These are phyloP conservation scores for Palythoa heliodiscus DNA, from an alignment of 92 coral and sea anemone genomes.

Conservation along the genomic window DNA sequence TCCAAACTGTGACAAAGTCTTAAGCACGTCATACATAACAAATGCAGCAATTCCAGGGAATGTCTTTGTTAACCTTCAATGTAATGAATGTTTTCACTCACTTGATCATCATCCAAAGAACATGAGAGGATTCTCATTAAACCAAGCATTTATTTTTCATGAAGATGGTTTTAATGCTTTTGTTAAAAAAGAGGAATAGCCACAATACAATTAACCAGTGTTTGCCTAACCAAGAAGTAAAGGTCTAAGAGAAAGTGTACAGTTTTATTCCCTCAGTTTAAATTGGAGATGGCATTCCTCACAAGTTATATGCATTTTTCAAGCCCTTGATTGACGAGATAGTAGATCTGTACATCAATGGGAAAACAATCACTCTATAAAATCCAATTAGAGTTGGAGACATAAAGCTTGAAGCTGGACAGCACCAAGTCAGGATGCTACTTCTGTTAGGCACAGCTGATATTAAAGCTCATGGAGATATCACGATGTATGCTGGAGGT, in stretches of 20 bases:
- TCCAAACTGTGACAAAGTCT: slow-evolving; percentile 58
- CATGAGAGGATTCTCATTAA: slow-evolving; percentile 58
- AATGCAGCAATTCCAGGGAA: slow-evolving; percentile 6
- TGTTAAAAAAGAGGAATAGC: slow-evolving; percentile 59
- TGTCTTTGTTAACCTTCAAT: slow-evolving; percentile 42
- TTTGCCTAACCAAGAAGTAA: slow-evolving; percentile 50
- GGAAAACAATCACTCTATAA: slow-evolving; percentile 39
- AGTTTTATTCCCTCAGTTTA: slow-evolving; percentile 61
- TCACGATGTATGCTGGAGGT: slow-evolving; percentile 70
- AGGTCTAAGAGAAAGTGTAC: slow-evolving; percentile 49
- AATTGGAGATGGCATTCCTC: slow-evolving; percentile 61
- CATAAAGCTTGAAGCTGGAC: slow-evolving; percentile 37
- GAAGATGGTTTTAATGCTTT: slow-evolving; percentile 68
- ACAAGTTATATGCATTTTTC: slow-evolving; percentile 69
- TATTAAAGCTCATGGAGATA: slow-evolving; percentile 67
- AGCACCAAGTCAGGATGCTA: slow-evolving; percentile 57
- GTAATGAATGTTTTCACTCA: slow-evolving; percentile 52
- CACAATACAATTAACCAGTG: slow-evolving; percentile 57
- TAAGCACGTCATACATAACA: slow-evolving; percentile 49
- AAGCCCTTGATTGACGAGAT: slow-evolving; percentile 70
- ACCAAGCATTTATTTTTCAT: slow-evolving; percentile 65
- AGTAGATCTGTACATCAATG: slow-evolving; percentile 57
- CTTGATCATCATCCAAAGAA: slow-evolving; percentile 42
- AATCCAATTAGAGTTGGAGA: slow-evolving; percentile 34
- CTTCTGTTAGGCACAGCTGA: slow-evolving; percentile 72